phyloP scores from a whole-genome alignment of 2,888 invertebrate species.

The Oscheius myriophilus region DNA sequence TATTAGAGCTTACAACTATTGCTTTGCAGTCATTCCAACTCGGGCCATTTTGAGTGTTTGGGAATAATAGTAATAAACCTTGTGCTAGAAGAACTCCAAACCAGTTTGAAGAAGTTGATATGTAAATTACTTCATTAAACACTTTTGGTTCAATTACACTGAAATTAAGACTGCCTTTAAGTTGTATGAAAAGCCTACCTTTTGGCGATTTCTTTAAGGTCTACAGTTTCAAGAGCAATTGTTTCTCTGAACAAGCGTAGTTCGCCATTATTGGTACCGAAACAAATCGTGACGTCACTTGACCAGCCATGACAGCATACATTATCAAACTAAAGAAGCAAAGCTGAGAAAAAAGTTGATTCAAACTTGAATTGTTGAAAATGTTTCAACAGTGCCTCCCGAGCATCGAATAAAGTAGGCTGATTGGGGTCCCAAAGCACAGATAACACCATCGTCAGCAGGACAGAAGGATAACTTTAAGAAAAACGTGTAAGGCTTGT shows the following conservation, averaged over 20 bases:
- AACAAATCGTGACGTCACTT: slow-evolving; percentile 64
- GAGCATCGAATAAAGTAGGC: slow-evolving; percentile 52
- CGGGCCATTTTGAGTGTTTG: slow-evolving; percentile 7
- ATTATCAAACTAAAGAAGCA: slow-evolving; percentile 36
- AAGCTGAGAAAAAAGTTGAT: neutral
- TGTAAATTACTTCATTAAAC: slow-evolving; percentile 7
- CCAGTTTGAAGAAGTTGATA: neutral
- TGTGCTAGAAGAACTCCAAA: slow-evolving; percentile 18
- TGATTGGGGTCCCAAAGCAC: slow-evolving; percentile 44
- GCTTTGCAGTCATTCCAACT: slow-evolving; percentile 20
- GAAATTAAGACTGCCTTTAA: too few relatives aligned
- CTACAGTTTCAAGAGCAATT: slow-evolving; percentile 55
- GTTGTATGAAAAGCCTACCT: slow-evolving; percentile 43
- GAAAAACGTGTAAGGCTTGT: neutral
- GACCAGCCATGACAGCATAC: slow-evolving; percentile 62
- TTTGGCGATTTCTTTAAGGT: slow-evolving; percentile 44
- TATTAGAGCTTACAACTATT: slow-evolving; percentile 19
- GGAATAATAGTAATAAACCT: slow-evolving; percentile 1
- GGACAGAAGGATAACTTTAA: slow-evolving; percentile 62
- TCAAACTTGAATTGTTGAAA: slow-evolving; percentile 55
- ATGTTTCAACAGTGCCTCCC: slow-evolving; percentile 53
- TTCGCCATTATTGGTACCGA: slow-evolving; percentile 53
- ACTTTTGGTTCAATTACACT: neutral
- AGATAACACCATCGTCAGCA: slow-evolving; percentile 62
- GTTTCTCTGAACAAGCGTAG: slow-evolving; percentile 63